A percentile compares a stretch with the other conserved stretches of the same genome.
These are phyloP conservation scores for Meloidogyne exigua DNA, from an alignment of 1,140 invertebrate species.

Conservation along the genomic window DNA sequence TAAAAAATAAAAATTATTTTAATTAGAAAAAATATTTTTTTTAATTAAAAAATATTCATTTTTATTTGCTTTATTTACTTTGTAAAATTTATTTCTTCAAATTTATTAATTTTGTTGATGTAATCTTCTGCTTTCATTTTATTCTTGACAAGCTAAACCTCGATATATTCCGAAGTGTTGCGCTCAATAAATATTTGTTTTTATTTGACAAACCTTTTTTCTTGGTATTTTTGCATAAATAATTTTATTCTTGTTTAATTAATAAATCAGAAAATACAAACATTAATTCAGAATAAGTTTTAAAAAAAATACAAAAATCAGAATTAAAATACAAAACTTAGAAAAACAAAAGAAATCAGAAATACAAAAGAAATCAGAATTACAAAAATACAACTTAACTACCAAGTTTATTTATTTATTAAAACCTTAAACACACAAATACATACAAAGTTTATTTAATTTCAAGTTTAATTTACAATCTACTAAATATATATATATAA, in stretches of 20 bases:
- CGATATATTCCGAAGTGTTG: background rate
- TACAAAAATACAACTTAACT: background rate
- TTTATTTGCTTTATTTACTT: background rate
- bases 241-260: background rate
- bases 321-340: background rate
- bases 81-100: background rate
- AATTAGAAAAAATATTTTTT: too few species aligned
- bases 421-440: too few species aligned
- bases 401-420: too few species aligned
- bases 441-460: too few species aligned
- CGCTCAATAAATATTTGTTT: background rate
- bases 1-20: too few species aligned
- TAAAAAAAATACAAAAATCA: background rate
- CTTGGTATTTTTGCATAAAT: background rate
- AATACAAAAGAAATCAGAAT: background rate
- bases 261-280: background rate
- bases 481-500: too few species aligned
- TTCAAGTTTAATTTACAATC: too few species aligned
- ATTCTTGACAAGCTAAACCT: background rate
- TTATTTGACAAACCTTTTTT: background rate
- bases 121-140: background rate
- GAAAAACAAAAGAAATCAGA: background rate
- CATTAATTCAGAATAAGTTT: background rate
- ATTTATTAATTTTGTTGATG: background rate
- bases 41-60: too few species aligned